Evolutionary conservation across 2,797 vertebrate species (phyloP).

Genomic region (Chrysocyon brachyurus): DNA sequence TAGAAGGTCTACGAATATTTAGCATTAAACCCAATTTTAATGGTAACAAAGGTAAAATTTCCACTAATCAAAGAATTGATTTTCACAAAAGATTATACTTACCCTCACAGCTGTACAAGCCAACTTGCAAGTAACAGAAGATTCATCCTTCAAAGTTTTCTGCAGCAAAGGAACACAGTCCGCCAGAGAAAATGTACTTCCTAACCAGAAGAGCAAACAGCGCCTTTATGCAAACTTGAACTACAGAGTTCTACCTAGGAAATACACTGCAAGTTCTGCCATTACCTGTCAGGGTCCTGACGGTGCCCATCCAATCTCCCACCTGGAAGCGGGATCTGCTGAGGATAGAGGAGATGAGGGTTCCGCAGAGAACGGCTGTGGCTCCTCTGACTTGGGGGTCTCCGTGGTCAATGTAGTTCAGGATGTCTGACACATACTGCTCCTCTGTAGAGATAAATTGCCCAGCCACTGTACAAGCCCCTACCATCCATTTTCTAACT

Average conservation of each 20-base stretch:
- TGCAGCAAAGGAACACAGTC: slow-evolving; percentile 95
- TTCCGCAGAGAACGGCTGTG: slow-evolving; percentile 96
- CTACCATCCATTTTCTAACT: not conserved
- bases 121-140: slow-evolving; percentile 98
- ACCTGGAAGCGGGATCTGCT: slow-evolving; percentile 95
- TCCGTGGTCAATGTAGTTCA: slow-evolving; percentile 94
- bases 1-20: not conserved
- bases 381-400: slow-evolving; percentile 98
- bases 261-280: rapidly evolving
- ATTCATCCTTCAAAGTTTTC: slow-evolving; percentile 95
- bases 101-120: slow-evolving; percentile 97
- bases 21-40: not conserved
- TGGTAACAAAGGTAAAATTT: not conserved
- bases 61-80: not conserved
- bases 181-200: slow-evolving; percentile 93
- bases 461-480: slow-evolving; percentile 58
- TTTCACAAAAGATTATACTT: slow-evolving; percentile 79
- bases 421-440: slow-evolving; percentile 95
- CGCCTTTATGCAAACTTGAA: not conserved
- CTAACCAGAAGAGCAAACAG: slow-evolving; percentile 85
- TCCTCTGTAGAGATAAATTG: slow-evolving; percentile 91
- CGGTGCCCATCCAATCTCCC: slow-evolving; percentile 92
- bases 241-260: rapidly evolving
- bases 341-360: slow-evolving; percentile 94
- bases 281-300: slow-evolving; percentile 91